Evolutionary conservation across 2,797 vertebrate genomes (phyloP).

Genomic region (Tangara arthus): DNA sequence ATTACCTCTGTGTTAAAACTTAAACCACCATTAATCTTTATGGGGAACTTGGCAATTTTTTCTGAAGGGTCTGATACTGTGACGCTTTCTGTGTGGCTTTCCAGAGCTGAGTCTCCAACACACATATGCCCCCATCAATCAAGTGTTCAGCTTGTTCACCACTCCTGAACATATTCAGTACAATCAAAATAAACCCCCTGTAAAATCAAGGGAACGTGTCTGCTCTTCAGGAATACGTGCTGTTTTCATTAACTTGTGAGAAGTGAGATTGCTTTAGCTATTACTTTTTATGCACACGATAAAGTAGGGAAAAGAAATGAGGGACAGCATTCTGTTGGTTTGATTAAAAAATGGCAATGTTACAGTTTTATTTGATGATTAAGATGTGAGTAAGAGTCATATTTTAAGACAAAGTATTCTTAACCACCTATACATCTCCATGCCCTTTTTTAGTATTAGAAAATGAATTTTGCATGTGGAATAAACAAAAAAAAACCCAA

Average conservation of each 20-base stretch:
- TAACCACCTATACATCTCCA: neutral
- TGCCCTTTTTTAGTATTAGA: neutral
- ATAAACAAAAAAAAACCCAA: no score
- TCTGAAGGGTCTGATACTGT: neutral
- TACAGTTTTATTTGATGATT: neutral
- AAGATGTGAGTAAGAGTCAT: neutral
- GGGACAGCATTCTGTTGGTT: neutral
- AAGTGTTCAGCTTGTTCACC: neutral
- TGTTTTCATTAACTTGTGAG: neutral
- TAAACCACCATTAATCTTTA: neutral
- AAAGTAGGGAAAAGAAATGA: neutral
- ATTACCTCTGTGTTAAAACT: neutral
- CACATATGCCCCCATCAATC: neutral
- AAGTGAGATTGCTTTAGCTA: neutral
- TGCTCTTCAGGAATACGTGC: neutral
- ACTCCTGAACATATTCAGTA: neutral
- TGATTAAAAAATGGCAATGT: neutral
- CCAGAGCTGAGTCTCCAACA: neutral
- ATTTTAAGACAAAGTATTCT: neutral
- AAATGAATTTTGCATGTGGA: neutral
- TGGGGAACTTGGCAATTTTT: neutral
- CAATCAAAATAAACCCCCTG: neutral
- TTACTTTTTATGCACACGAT: neutral
- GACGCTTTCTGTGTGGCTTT: neutral
- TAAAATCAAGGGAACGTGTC: neutral